Conservation (phyloP, 1,140 invertebrate genomes). For the Dreissena rostriformis region DNA sequence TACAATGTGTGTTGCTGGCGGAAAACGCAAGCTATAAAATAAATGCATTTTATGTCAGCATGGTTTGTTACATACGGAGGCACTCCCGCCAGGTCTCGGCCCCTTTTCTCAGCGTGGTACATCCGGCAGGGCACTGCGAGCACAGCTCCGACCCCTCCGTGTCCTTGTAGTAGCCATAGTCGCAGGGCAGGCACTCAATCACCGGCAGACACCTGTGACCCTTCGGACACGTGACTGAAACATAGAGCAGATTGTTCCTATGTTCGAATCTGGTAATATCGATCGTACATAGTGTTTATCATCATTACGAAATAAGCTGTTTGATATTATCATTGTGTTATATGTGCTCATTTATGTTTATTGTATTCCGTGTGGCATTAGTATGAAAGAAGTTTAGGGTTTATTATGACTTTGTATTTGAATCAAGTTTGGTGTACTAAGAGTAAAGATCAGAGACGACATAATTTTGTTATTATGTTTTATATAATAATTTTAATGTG, state of each 20-base stretch:
- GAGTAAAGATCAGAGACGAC: too few species aligned
- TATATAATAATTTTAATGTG: too few species aligned
- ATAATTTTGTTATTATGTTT: too few species aligned
- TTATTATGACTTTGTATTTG: too few species aligned
- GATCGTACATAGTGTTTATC: not conserved
- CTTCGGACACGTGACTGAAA: conserved; percentile 34
- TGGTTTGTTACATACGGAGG: conserved; percentile 27
- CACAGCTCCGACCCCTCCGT: conserved; percentile 35
- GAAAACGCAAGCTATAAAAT: too few species aligned
- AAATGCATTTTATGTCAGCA: too few species aligned
- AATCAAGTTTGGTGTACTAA: too few species aligned
- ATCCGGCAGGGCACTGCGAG: conserved; percentile 18
- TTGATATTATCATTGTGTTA: too few species aligned
- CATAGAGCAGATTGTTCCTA: not conserved
- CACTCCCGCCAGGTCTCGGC: conserved; percentile 42
- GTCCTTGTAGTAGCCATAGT: conserved; percentile 39
- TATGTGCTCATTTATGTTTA: not conserved
- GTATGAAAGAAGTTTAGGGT: too few species aligned
- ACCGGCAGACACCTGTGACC: conserved; percentile 43
- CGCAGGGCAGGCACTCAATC: conserved; percentile 40
- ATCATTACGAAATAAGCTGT: not conserved
- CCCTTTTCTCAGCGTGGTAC: conserved; percentile 50
- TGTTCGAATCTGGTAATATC: not conserved
- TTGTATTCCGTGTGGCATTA: too few species aligned
- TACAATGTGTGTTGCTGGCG: too few species aligned